Conservation (phyloP, 2,797 vertebrate genomes). For the Poeciliopsis paucimaculata region DNA sequence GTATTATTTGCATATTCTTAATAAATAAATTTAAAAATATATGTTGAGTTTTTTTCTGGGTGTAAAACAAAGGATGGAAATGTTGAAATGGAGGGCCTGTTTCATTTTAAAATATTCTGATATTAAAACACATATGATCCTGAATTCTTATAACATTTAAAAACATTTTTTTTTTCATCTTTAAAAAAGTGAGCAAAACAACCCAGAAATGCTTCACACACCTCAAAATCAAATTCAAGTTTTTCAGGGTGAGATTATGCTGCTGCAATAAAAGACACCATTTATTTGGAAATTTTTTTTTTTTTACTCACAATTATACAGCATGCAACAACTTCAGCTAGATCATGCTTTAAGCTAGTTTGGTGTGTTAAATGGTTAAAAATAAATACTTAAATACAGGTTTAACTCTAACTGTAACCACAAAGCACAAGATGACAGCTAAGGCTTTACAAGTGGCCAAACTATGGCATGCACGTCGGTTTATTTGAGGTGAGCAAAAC, state of each 20-base stretch:
- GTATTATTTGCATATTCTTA: too few relatives aligned
- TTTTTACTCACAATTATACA: neutral
- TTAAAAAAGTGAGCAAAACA: neutral
- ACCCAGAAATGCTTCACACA: neutral
- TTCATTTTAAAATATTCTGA: neutral
- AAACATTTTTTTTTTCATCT: neutral
- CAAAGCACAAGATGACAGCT: slow-evolving; percentile 11
- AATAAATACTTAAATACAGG: slow-evolving; percentile 9
- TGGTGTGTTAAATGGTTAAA: slow-evolving; percentile 1
- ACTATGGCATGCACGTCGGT: slow-evolving; percentile 38
- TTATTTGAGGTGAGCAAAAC: slow-evolving; percentile 33
- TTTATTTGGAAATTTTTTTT: neutral
- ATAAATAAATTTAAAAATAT: too few relatives aligned
- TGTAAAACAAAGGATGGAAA: neutral
- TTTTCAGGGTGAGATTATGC: slow-evolving; percentile 6
- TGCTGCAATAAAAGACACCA: neutral
- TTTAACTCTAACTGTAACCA: neutral
- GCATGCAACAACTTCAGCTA: neutral
- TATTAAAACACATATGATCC: neutral
- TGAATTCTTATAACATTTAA: neutral
- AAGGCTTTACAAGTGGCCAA: slow-evolving; percentile 20
- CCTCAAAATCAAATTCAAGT: neutral
- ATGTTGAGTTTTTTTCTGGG: neutral
- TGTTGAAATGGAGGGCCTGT: neutral
- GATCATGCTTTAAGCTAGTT: neutral